Evolutionary conservation across 2,113 vertebrate species (phyloP).

Genomic region (Microtus ochrogaster): DNA sequence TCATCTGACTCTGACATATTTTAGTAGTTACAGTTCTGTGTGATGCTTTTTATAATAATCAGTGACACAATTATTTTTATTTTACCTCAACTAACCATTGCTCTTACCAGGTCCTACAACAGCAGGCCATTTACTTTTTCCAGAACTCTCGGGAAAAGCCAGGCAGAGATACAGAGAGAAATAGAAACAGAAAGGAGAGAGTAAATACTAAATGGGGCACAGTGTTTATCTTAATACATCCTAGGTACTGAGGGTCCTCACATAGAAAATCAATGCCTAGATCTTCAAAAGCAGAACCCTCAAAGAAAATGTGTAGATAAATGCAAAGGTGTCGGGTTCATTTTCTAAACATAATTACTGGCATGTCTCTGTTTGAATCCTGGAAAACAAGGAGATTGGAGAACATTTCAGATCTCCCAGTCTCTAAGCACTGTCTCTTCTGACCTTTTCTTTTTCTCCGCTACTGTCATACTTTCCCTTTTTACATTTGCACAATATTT

Average conservation of each 20-base stretch:
- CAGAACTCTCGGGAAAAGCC: neutral
- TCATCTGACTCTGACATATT: neutral
- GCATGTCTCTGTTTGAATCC: neutral
- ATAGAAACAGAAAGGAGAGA: neutral
- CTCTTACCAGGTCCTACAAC: neutral
- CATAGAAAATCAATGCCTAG: neutral
- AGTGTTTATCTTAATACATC: neutral
- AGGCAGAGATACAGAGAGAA: neutral
- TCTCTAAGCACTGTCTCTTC: neutral
- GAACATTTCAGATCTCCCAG: neutral
- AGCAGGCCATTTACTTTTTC: too few species aligned
- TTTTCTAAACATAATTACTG: neutral
- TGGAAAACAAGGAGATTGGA: neutral
- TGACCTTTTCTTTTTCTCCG: neutral
- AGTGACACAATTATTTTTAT: neutral
- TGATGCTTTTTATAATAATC: neutral
- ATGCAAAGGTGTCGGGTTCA: neutral
- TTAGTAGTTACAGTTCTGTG: neutral
- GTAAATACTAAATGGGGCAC: neutral
- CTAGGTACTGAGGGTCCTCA: neutral
- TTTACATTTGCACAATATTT: neutral
- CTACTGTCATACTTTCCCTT: neutral
- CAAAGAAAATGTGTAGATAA: neutral
- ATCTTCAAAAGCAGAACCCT: neutral
- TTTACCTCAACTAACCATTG: neutral